Base-by-base conservation (phyloP, 2,113 vertebrate species). In the Pongo pygmaeus region DNA sequence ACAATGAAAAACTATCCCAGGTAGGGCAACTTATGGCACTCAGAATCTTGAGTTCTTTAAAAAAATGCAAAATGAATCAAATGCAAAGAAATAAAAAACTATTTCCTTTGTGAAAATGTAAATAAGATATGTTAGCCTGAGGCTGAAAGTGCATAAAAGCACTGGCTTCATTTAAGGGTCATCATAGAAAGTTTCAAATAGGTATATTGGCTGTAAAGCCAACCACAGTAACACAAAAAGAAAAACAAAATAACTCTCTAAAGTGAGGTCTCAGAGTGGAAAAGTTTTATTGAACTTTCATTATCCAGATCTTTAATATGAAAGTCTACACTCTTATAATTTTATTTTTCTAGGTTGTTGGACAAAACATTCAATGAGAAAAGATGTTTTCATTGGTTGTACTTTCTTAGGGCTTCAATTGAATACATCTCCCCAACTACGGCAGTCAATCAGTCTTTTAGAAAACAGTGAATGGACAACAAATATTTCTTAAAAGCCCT, bases 41-140 rank as follows among this genome's bases (percentile, higher is more conserved):
- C 69, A 94, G 43, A 90, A 59, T 81, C 38, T 69, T 78, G 30
- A 79, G 25, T 59, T 77, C 52, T 55, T 55, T 7, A 55, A 55
- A 55, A 84, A 78, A 89, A 14, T 46, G 38, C 67, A 81, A 52
- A 94, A 30, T 89, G 48, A 91, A 83, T 35, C 23, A 96, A 90
- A 52, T 87, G 8, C 43, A 27, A 94, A 85, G 20, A 90, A 85
- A 57, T 64, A 64, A 57, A 88, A 96, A 93, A 84, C 5, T 48
- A 75, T 90, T 89, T 59, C 80, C 75, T 72, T 95, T 94, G 3
- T 87, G 30, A 89, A 93, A 97, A 93, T 93, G 43, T 40, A 92
- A 69, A 92, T 85, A 83, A 57, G 12, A 75, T 64, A 61, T 52
- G 4, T 32, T 88, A 81, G 57, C 77, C 30, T 16, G 32, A 90